phyloP scores from a whole-genome alignment of 2,797 vertebrate species.

The Myioborus melanocephalus region DNA sequence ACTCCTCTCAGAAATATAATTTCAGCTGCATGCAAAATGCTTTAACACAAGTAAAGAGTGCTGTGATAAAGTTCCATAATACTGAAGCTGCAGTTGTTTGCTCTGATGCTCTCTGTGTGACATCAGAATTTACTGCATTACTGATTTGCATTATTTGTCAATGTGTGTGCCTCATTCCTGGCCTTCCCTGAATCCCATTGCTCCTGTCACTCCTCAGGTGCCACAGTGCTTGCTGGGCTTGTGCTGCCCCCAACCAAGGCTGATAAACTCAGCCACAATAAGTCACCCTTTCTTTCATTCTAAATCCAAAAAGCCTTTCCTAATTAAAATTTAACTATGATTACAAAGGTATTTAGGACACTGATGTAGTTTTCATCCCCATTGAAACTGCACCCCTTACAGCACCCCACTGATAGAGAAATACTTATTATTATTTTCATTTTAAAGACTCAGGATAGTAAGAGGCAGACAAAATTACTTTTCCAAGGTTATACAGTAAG shows the following conservation, averaged over 20 bases:
- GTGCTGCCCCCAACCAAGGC: neutral
- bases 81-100: neutral
- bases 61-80: neutral
- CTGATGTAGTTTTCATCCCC: neutral
- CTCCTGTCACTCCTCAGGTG: neutral
- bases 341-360: neutral
- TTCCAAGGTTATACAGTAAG: neutral
- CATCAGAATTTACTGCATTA: neutral
- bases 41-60: neutral
- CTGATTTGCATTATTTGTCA: neutral
- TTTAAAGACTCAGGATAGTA: neutral
- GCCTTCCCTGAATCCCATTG: neutral
- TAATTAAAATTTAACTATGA: neutral
- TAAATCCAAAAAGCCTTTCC: neutral
- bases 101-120: neutral
- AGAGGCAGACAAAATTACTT: neutral
- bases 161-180: neutral
- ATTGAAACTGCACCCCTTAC: neutral
- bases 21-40: neutral
- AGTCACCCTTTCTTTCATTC: neutral
- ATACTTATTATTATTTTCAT: neutral
- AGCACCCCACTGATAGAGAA: neutral
- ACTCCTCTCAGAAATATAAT: constrained; percentile 18
- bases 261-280: neutral
- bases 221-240: neutral